Base-by-base conservation (phyloP, 2,797 vertebrate genomes). In the Parambassis ranga region DNA sequence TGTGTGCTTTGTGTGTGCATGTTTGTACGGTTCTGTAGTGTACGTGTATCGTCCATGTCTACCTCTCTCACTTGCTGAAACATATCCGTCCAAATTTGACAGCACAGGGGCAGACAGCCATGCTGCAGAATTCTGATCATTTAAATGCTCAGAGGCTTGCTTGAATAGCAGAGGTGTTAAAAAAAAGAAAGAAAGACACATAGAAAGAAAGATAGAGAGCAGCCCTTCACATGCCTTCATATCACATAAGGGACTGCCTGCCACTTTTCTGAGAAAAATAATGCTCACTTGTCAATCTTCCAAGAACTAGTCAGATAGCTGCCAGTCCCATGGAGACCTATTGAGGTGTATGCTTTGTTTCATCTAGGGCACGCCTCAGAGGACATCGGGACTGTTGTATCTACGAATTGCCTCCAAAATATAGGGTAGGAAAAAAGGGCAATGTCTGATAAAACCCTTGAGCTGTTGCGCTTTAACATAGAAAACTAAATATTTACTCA, bases 271-370 rank as follows among this genome's bases (percentile, higher is more conserved):
- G 68, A 82, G 88, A 85, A 90, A 83, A 90, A 90, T 88, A 90
- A 90, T 89, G 89, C 90, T 89, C 83, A 86, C 84, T 90, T 92
- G 89, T 92, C 90, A 91, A 89, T 91, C 88, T 90, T 89, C 77
- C 84, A 74, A 84, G 73, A 84, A 64, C 73, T 71, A 81, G 89
- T 87, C 84, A 86, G 82, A 89, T 87, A 84, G 87, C 83, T 65
- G 59, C 57, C 65, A 46, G 85, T 82, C 81, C 87, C 77, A 67
- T 2, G 26, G 87, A 90, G 87, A 87, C 87, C 86, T 85, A 83
- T 88, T 83, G 89, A 90, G 90, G 90, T 90, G 81, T 83, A 68
- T 80, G 83, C 86, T 86, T 85, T 88, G 86, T 89, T 90, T 91
- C 88, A 90, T 89, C 82, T 85, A 66, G 89, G 87, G 88, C 85